Conservation (phyloP, 2,797 vertebrate genomes). For the Takifugu rubripes region DNA sequence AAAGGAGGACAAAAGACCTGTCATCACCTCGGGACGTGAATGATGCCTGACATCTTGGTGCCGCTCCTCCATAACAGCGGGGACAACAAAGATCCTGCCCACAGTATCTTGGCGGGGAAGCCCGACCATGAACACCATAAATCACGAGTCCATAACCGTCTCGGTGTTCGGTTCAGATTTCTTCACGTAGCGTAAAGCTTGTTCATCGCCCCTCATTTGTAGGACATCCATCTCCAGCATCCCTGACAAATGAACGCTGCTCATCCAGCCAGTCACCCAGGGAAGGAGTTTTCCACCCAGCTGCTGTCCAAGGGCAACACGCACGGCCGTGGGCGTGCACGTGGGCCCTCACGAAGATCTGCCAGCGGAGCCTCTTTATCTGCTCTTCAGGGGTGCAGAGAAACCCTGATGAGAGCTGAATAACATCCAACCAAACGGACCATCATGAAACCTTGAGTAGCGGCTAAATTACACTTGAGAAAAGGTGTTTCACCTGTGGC, state of each 20-base stretch:
- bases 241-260: conserved; percentile 32
- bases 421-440: not conserved
- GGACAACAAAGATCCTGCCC: conserved; percentile 1
- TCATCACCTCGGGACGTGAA: conserved; percentile 21
- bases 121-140: conserved; percentile 45
- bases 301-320: conserved; percentile 50
- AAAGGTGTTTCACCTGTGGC: no score
- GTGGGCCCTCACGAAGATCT: conserved; percentile 61
- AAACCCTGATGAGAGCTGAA: no score
- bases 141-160: conserved; percentile 47
- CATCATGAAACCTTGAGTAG: no score
- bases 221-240: conserved; percentile 32
- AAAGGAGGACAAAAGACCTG: not conserved
- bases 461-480: no score
- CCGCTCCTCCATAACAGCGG: conserved; percentile 22
- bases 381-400: conserved; percentile 44
- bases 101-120: conserved; percentile 31
- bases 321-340: conserved; percentile 26
- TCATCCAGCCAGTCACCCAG: conserved; percentile 15
- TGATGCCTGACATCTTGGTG: conserved; percentile 32
- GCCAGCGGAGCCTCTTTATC: conserved; percentile 52
- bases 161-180: conserved; percentile 52
- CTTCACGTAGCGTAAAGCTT: conserved; percentile 48
- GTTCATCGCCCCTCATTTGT: conserved; percentile 39
- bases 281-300: conserved; percentile 27